Base-by-base conservation (phyloP, 2,113 vertebrate species). In the Microcebus griseorufus region DNA sequence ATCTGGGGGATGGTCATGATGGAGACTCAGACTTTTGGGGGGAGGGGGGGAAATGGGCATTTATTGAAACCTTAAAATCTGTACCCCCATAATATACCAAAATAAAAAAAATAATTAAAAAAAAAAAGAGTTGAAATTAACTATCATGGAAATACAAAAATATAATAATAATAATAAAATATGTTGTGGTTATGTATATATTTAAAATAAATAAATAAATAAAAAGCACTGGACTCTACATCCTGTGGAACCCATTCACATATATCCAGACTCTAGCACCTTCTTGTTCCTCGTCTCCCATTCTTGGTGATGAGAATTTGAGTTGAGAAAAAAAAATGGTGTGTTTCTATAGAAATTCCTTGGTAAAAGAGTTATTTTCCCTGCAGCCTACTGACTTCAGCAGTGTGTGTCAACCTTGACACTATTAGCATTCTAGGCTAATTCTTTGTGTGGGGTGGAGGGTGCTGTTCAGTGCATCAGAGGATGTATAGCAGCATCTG, bases 301-400 rank as follows among this genome's bases (percentile, higher is more conserved):
- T 88, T 75, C 51, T 95, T 94, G 42, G 42, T 64, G 23, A 83
- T 67, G 27, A 93, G 42, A 95, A 70, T 79, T 62, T n/a, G 69
- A 55, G 25, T 37, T 75, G 25, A 81, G 75, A 39, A 89, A 93
- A 62, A 62, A 95, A 69, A 95, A 48, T 12, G 20, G 34, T 32
- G 9, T 8, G 12, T 42, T 69, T 94, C 64, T 64, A 2, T 85
- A 85, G 22, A 93, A 73, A 93, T 45, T 94, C 11, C 65, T 93
- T 73, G 39, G 48, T 91, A 82, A 42, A 72, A 94, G 29, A 48
- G 62, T 84, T 88, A 65, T 48, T 25, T 75, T 88, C 65, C 39
- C 72, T 42, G 23, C 58, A 65, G 42, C 34, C 58, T 92, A 87
- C 7, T 65, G 9, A 64, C 22, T 79, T 80, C 29, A 65, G 51